Base-by-base conservation (phyloP, 2,797 vertebrate genomes). In the Denticeps clupeoides region DNA sequence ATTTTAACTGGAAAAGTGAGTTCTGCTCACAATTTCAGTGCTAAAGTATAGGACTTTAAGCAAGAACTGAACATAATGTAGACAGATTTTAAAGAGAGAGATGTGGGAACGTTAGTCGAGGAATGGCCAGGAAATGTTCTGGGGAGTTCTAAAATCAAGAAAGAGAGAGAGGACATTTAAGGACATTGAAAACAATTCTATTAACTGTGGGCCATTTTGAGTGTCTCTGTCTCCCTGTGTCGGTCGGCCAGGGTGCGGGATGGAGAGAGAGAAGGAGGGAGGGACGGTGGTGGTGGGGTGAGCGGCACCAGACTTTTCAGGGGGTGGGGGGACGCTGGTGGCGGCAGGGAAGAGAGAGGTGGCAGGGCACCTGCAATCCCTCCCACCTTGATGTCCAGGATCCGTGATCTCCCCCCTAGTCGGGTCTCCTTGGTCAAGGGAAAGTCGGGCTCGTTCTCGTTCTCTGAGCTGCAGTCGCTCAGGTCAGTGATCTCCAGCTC, bases 401-500 rank as follows among this genome's bases (percentile, higher is more conserved):
- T 69, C 60, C 75, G 80, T 1, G 81, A 48, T 35, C 73, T 72
- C 53, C 47, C 64, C 4, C 54, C 71, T 59, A 79, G 64, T 60
- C 74, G 42, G 54, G 70, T 42, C 10, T 74, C 67, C 64, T 81
- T 82, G 45, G 68, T 4, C 10, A 73, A 56, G 51, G 63, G 23
- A 49, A 81, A 83, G 16, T 84, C 83, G 1, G 72, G 75, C 56
- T 85, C 82, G 4, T 82, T 79, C 47, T 88, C 85, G 16, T 85
- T 87, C 9, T 89, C 87, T 0, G 87, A 89, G 67, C 85, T 87
- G 75, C 86, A 91, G 79, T 90, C 89, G 7, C 90, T 91, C 64
- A 91, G 82, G 10, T 94, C 91, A 0, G 90, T 94, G 60, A 94
- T 89, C 70, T 94, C 90, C 82, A 94, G 75, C 71, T 94, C 91